These are phyloP conservation scores for Strigamia maritima DNA, from an alignment of 2,888 invertebrate genomes.

Conservation along the genomic window DNA sequence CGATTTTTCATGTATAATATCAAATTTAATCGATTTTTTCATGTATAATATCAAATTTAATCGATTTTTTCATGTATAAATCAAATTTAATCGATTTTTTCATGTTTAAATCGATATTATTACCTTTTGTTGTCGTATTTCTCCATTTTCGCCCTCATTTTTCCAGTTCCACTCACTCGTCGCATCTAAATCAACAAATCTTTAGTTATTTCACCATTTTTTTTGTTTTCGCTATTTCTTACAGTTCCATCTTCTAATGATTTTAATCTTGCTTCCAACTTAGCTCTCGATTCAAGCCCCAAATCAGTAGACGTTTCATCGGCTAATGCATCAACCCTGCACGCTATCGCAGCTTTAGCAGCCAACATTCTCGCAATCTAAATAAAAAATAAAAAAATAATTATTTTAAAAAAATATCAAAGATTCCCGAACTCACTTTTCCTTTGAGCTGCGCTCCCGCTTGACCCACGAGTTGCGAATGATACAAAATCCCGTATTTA, in stretches of 20 bases:
- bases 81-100: no score
- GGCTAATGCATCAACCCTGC: conserved; percentile 92
- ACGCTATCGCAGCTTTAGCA: conserved; percentile 89
- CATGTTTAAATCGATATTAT: no score
- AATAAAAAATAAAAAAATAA: no score
- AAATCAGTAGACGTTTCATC: conserved; percentile 78
- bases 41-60: no score
- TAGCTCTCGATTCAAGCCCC: conserved; percentile 84
- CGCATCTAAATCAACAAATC: conserved; percentile 54
- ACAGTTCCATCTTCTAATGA: conserved; percentile 81
- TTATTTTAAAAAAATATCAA: no score
- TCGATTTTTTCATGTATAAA: no score
- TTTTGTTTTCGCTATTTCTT: conserved; percentile 38
- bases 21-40: no score
- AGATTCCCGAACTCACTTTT: conserved; percentile 51
- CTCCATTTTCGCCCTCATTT: conserved; percentile 83
- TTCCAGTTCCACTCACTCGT: conserved; percentile 82
- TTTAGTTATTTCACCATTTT: not conserved
- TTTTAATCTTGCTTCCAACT: conserved; percentile 72
- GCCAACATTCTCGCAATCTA: conserved; percentile 86
- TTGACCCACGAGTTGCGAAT: conserved; percentile 88
- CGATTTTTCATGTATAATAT: no score
- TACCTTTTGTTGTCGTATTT: no score
- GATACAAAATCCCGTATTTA: conserved; percentile 97
- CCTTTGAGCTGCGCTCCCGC: conserved; percentile 88